phyloP scores from a whole-genome alignment of 2,888 invertebrate genomes.

The Synanthedon tipuliformis region DNA sequence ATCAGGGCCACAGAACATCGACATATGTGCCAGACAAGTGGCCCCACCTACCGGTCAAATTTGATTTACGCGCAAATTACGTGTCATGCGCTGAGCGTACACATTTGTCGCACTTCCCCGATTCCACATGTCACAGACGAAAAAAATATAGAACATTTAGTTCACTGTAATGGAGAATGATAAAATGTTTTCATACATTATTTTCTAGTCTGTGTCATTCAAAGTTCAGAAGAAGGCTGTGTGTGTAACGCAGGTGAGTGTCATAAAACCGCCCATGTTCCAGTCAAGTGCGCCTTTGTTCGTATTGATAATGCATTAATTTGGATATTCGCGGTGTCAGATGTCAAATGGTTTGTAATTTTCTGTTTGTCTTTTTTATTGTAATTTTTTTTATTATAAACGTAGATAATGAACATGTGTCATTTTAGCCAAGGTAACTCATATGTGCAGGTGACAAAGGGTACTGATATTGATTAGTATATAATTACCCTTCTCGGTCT shows the following conservation, averaged over 20 bases:
- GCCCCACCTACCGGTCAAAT: conserved; percentile 65
- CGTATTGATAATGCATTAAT: conserved; percentile 68
- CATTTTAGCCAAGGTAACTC: too few relatives aligned
- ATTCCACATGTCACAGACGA: conserved; percentile 19
- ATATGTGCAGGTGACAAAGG: too few relatives aligned
- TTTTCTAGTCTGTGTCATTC: conserved; percentile 21
- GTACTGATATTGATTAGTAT: too few relatives aligned
- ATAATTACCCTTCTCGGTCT: too few relatives aligned
- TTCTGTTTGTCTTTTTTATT: conserved; percentile 46
- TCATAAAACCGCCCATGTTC: conserved; percentile 47
- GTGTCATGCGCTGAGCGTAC: conserved; percentile 57
- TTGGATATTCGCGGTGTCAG: conserved; percentile 71
- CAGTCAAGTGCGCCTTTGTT: conserved; percentile 56
- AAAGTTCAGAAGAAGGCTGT: background rate
- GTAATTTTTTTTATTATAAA: conserved; percentile 30
- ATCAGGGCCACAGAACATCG: conserved; percentile 48
- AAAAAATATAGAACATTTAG: conserved; percentile 3
- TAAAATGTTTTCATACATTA: background rate
- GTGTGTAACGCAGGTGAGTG: conserved; percentile 30
- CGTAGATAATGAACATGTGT: conserved; percentile 6
- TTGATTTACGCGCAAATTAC: conserved; percentile 70
- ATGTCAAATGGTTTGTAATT: conserved; percentile 70
- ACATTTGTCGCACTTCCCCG: conserved; percentile 24
- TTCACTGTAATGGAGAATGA: too few relatives aligned
- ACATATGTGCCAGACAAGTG: conserved; percentile 63